A percentile compares a stretch with the other conserved stretches of the same genome.
These are phyloP conservation scores for Sphenodon punctatus DNA, from an alignment of 2,797 vertebrate genomes.

Conservation along the genomic window DNA sequence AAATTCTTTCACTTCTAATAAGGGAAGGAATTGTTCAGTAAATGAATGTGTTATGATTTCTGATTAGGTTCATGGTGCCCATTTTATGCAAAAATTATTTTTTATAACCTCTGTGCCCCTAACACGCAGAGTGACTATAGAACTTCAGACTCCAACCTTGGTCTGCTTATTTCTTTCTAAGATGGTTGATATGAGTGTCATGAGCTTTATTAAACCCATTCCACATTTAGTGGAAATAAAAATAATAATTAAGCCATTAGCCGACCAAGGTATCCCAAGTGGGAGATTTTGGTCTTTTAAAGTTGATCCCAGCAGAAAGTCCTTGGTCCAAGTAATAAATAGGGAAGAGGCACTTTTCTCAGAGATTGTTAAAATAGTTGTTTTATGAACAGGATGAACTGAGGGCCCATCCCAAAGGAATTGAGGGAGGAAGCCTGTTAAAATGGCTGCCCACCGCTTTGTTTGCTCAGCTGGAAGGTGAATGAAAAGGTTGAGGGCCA, in stretches of 20 bases:
- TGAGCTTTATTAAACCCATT: not conserved
- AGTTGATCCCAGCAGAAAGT: constrained; percentile 33
- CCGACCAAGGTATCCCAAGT: not conserved
- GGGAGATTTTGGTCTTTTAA: constrained; percentile 24
- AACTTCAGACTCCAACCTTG: rapidly evolving
- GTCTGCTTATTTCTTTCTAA: rapidly evolving
- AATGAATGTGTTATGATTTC: no score
- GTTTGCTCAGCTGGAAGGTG: constrained; percentile 70
- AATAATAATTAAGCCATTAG: constrained; percentile 24
- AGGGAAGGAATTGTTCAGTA: no score
- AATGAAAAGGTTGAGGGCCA: constrained; percentile 29
- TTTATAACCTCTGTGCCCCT: rapidly evolving
- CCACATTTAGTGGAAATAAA: constrained; percentile 11
- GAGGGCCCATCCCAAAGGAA: constrained; percentile 26
- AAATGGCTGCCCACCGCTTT: constrained; percentile 49
- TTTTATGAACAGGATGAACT: constrained; percentile 28
- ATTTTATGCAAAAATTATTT: rapidly evolving
- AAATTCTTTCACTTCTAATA: no score
- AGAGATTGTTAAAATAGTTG: not conserved
- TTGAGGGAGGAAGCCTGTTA: constrained; percentile 40
- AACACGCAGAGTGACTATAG: rapidly evolving
- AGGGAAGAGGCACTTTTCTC: not conserved
- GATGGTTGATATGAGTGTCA: rapidly evolving
- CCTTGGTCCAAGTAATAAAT: not conserved
- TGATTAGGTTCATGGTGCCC: no score